These are phyloP conservation scores for Limonius californicus DNA, from an alignment of 1,140 invertebrate genomes.

Conservation along the genomic window DNA sequence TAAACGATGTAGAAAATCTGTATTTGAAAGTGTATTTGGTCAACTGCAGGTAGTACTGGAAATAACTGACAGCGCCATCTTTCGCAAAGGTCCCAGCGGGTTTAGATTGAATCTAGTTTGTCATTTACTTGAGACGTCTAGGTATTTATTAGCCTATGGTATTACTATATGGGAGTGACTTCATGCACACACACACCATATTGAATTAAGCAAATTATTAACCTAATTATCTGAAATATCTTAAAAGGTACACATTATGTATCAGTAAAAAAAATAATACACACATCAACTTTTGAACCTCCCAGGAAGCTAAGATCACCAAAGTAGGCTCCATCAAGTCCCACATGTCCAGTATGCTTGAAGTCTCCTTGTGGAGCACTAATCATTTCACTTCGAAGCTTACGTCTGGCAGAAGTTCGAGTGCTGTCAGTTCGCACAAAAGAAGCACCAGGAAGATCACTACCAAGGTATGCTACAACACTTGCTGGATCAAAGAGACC, in stretches of 20 bases:
- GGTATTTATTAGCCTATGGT: too few relatives aligned
- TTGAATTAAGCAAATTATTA: too few relatives aligned
- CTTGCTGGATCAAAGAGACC: conserved; percentile 88
- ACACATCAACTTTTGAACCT: conserved; percentile 50
- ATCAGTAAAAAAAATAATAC: background rate
- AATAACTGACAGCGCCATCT: too few relatives aligned
- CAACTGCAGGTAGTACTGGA: too few relatives aligned
- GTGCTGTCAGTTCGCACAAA: conserved; percentile 51
- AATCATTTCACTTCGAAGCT: conserved; percentile 89
- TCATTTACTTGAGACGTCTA: too few relatives aligned
- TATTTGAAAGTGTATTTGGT: too few relatives aligned
- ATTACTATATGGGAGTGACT: too few relatives aligned
- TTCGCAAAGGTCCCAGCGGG: too few relatives aligned
- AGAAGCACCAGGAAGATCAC: conserved; percentile 61
- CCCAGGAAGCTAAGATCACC: conserved; percentile 88
- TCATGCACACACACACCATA: too few relatives aligned
- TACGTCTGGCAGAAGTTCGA: conserved; percentile 61
- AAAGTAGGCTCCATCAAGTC: conserved; percentile 94
- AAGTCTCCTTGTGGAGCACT: conserved; percentile 94
- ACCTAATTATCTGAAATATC: too few relatives aligned
- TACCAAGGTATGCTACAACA: conserved; percentile 80
- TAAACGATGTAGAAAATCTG: background rate
- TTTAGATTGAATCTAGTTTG: too few relatives aligned
- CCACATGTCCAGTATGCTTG: conserved; percentile 94
- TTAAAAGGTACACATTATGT: too few relatives aligned